Evolutionary conservation across 2,797 vertebrate genomes (phyloP), one percentile per base, ranked within the genome.

Genomic region (Coregonus ussuriensis): DNA sequence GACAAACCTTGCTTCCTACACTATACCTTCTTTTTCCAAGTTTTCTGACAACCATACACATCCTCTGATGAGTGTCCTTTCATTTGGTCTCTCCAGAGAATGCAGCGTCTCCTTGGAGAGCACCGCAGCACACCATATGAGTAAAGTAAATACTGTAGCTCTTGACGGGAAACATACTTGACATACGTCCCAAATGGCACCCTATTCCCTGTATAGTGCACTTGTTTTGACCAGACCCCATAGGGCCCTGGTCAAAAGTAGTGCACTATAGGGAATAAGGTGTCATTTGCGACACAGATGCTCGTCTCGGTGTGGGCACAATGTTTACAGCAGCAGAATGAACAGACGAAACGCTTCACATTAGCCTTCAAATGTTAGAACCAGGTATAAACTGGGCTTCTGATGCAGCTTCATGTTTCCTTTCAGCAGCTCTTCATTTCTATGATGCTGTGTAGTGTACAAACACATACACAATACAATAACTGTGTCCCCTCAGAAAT

Each of bases 141-240:
- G 79, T 71, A 84, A 77, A 62, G 79, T 83, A 85, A 88, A 83
- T 74, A 47, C 41, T 47, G 41, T 47, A 68, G 75, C 65, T 15
- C 51, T 9, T 82, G 84, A 88, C 81, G 85, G 79, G 84, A 88
- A 90, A 84, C 87, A 88, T 67, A 4, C 73, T 82, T 71, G 41
- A 25, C 25, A 11, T 63, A 25, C 9, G 1, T 63, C 7, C 9
- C 9, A 63, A 25, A 63, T 25, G 3, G 21, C 59, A 63, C 3
- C 59, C 14, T 15, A 15, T 25, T 29, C 35, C 33, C 41, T 47
- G 41, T 11, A 47, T 47, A 47, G 41, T 47, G 41, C 9, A 47
- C 41, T 13, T 47, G 41, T 47, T 47, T 47, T 47, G 41, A 47
- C 41, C 2, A 47, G 41, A 47, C 41, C 9, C 41, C 67, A 69